Conservation (phyloP, 2,113 vertebrate genomes). For the Phodopus roborovskii region DNA sequence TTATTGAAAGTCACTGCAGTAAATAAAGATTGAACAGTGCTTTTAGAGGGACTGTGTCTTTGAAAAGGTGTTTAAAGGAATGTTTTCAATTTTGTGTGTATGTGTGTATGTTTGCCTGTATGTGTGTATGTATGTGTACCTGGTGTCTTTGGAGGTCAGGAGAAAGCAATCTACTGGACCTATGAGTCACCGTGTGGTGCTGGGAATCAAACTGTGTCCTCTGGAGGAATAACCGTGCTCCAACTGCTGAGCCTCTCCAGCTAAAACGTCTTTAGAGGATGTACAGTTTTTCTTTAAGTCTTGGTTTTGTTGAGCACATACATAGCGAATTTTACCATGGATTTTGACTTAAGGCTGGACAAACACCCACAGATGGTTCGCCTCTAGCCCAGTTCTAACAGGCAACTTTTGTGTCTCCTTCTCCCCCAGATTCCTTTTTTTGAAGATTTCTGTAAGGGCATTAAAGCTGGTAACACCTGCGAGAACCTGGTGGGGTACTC, state of each 20-base stretch:
- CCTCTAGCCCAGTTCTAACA: background rate
- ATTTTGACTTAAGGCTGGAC: background rate
- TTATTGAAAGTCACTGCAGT: background rate
- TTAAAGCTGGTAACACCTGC: slow-evolving; percentile 93
- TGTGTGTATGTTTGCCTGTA: background rate
- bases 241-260: background rate
- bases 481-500: slow-evolving; percentile 95
- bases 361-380: background rate
- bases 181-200: background rate
- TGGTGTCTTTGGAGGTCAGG: background rate
- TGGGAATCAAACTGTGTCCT: background rate
- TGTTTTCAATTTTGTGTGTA: background rate
- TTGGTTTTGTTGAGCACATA: background rate
- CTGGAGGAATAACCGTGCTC: background rate
- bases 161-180: background rate
- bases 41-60: background rate
- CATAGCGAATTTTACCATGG: background rate
- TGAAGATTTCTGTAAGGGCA: slow-evolving; percentile 89
- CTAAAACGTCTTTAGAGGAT: background rate
- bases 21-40: background rate
- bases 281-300: background rate
- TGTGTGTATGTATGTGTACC: background rate
- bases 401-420: background rate
- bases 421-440: slow-evolving; percentile 93
- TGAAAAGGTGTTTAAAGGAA: background rate